Conservation (phyloP, 2,888 invertebrate genomes). For the Lysandra coridon region DNA sequence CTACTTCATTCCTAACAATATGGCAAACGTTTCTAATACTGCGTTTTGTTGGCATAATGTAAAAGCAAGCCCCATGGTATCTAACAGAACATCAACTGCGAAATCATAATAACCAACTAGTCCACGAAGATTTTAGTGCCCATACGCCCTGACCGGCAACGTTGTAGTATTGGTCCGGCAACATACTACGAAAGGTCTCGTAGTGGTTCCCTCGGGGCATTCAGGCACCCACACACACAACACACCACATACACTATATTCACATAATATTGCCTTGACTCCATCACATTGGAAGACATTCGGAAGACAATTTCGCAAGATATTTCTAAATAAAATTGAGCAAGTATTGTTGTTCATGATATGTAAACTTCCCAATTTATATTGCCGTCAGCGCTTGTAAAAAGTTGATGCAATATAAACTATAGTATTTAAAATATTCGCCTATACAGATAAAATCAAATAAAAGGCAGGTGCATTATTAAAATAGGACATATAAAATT, state of each 20-base stretch:
- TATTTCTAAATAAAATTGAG: slow-evolving; percentile 17
- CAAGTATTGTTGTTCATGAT: slow-evolving; percentile 20
- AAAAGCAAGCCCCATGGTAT: background rate
- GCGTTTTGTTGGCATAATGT: background rate
- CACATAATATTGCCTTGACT: slow-evolving; percentile 13
- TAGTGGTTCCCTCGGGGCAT: background rate
- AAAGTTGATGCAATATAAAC: slow-evolving; percentile 19
- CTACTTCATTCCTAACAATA: slow-evolving; percentile 1
- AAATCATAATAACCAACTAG: background rate
- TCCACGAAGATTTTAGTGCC: background rate
- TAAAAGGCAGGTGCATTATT: background rate
- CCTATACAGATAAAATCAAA: slow-evolving; percentile 43
- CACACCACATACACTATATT: background rate
- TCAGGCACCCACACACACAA: background rate
- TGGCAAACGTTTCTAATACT: slow-evolving; percentile 19
- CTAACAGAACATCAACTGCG: background rate
- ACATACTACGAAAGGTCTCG: background rate
- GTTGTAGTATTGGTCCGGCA: background rate
- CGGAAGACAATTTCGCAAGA: background rate
- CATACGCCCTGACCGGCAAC: background rate
- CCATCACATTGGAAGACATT: slow-evolving; percentile 1
- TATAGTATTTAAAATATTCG: slow-evolving; percentile 31
- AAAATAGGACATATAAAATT: background rate
- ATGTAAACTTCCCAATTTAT: slow-evolving; percentile 3
- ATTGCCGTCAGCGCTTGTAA: slow-evolving; percentile 14